Evolutionary conservation across 2,888 invertebrate genomes (phyloP).

Genomic region (Sarcophaga variegata): DNA sequence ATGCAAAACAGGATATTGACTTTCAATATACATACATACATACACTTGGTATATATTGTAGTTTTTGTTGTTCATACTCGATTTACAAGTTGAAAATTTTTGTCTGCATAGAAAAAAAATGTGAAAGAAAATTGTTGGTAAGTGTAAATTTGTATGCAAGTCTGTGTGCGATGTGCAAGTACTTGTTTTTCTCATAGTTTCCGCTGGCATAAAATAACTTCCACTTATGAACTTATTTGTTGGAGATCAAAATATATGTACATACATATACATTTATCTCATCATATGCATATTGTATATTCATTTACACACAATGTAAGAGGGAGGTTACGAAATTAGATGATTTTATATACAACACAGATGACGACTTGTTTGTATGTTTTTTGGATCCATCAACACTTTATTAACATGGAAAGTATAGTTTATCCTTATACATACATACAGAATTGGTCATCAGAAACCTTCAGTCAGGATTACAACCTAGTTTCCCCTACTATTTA

Average conservation of each 20-base stretch:
- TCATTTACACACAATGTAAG: not conserved
- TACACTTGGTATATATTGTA: too few species aligned
- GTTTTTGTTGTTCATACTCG: not conserved
- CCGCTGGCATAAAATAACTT: conserved; percentile 61
- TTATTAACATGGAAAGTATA: too few species aligned
- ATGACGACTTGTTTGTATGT: too few species aligned
- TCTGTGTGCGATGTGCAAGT: not conserved
- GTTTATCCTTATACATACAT: too few species aligned
- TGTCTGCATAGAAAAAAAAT: not conserved
- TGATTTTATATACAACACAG: too few species aligned
- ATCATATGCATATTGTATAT: conserved; percentile 42
- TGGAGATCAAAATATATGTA: conserved; percentile 49
- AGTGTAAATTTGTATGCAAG: not conserved
- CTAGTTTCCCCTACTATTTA: too few species aligned
- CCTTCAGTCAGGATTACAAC: too few species aligned
- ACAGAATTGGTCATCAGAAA: too few species aligned
- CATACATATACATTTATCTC: conserved; percentile 46
- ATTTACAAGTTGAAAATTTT: conserved; percentile 29
- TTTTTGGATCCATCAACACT: too few species aligned
- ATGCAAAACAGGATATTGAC: conserved; percentile 72
- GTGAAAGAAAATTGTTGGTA: not conserved
- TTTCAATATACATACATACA: conserved; percentile 21
- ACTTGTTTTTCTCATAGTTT: conserved; percentile 55
- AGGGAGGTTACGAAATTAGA: too few species aligned
- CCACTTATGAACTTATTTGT: conserved; percentile 66